Percentiles rank a stretch among this genome's conserved stretches.
phyloP scores from a whole-genome alignment of 2,888 invertebrate species.

The Troides helena region DNA sequence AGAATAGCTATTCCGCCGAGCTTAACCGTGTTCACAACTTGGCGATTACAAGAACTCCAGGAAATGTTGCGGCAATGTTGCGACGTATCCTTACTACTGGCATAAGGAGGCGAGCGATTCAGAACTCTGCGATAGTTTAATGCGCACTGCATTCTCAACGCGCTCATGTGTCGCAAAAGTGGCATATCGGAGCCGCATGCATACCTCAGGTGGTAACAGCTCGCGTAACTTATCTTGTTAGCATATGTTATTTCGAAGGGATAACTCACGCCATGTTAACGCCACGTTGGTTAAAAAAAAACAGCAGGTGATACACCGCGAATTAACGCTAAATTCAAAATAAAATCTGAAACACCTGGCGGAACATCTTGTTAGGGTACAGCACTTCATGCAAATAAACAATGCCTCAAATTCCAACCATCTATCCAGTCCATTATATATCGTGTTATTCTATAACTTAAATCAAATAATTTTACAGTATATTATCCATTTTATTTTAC shows the following conservation, averaged over 20 bases:
- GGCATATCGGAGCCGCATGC: constrained; percentile 41
- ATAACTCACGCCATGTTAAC: constrained; percentile 50
- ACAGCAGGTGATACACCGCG: constrained; percentile 55
- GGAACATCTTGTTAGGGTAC: background rate
- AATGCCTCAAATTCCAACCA: too few relatives aligned
- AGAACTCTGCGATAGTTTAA: constrained; percentile 41
- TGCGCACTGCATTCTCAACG: constrained; percentile 24
- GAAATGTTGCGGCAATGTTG: constrained; percentile 59
- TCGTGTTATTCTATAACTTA: too few relatives aligned
- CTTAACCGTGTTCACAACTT: constrained; percentile 76
- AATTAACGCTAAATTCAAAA: constrained; percentile 51
- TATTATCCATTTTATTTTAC: too few relatives aligned
- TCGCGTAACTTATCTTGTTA: constrained; percentile 51
- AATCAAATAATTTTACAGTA: too few relatives aligned
- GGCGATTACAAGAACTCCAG: constrained; percentile 55
- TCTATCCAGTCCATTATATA: too few relatives aligned
- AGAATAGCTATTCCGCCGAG: constrained; percentile 71
- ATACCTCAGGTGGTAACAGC: constrained; percentile 47
- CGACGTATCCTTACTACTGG: constrained; percentile 58
- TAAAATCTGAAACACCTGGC: constrained; percentile 49
- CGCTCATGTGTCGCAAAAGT: constrained; percentile 46
- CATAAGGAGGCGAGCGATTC: constrained; percentile 48
- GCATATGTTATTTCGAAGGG: constrained; percentile 55
- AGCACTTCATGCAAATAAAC: background rate
- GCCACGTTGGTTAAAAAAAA: constrained; percentile 58